phyloP scores from a whole-genome alignment of 2,888 invertebrate genomes.

The Acanthococcus lagerstroemiae region DNA sequence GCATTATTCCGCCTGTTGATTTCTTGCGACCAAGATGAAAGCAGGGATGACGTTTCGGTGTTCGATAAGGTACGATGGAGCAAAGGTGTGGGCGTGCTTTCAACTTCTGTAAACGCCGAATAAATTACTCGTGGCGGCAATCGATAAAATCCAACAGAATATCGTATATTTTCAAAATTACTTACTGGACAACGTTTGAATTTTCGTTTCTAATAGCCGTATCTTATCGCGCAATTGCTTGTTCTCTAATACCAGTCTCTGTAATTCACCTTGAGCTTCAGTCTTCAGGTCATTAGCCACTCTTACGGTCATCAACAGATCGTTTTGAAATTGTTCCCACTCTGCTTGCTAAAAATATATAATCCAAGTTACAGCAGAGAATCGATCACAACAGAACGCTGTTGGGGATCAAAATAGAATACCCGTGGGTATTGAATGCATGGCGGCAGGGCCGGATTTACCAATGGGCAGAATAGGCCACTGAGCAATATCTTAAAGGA shows the following conservation, averaged over 20 bases:
- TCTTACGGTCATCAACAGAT: conserved; percentile 81
- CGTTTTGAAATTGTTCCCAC: conserved; percentile 91
- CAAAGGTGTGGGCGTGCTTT: background rate
- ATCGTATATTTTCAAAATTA: background rate
- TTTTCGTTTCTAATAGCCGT: conserved; percentile 62
- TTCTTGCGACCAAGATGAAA: conserved; percentile 33
- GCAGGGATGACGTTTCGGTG: conserved; percentile 27
- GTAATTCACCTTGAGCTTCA: conserved; percentile 78
- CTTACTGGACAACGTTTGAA: conserved; percentile 66
- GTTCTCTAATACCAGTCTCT: conserved; percentile 71
- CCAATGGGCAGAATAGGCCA: too few species aligned
- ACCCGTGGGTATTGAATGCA: too few species aligned
- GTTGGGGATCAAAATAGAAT: too few species aligned
- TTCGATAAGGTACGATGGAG: conserved; percentile 32
- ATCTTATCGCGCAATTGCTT: conserved; percentile 67
- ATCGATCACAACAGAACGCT: too few species aligned
- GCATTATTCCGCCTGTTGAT: conserved; percentile 31
- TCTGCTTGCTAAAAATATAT: conserved; percentile 56
- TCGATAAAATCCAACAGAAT: background rate
- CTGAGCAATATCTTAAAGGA: background rate
- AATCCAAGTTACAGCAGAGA: background rate
- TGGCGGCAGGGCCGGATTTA: too few species aligned
- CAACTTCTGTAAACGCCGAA: conserved; percentile 16
- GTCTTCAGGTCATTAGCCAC: conserved; percentile 94
- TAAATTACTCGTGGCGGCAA: background rate